Evolutionary conservation across 1,140 invertebrate genomes (phyloP), one percentile per base, ranked within the genome.

Genomic region (Trichonephila clavipes): DNA sequence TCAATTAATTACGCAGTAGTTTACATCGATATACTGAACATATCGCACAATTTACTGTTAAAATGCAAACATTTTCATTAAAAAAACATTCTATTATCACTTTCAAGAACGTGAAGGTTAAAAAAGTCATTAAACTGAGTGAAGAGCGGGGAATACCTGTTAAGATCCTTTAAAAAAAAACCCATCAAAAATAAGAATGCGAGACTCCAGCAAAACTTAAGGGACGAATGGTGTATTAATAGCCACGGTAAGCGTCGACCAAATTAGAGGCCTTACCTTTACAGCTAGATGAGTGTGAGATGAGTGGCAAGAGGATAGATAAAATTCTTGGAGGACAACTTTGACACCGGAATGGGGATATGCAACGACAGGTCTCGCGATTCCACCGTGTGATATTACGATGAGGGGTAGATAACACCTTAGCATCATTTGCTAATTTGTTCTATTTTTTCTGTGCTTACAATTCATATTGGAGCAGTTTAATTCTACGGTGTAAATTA

Each of bases 221-320:
- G 72, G 24, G 72, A 40, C 72, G 28, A 77, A 77, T 16, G 24
- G 72, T 51, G n/a, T 77, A 77, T 34, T 77, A 77, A 77, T 77
- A 77, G 72, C 24, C 72, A 40, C 34, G 72, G 14, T 34, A 77
- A 77, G 34, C 28, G 28, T 40, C 72, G 28, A 77, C 72, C 28
- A 40, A 28, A 77, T 77, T 77, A 40, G 34, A 40, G 72, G 5
- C 14, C 72, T 28, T 77, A 77, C 72, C 72, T 77, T 77, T 34
- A 19, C 72, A 19, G 18, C 12, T 77, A 40, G 16, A 77, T 19
- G 72, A 4, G 72, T 7, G 72, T 7, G 72, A 77, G 28, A 40
- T 40, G 72, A 77, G 72, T 77, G 72, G 72, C 28, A 40, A 40
- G 72, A 18, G 28, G 72, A 40, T 6, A 77, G 72, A 77, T 77